These are phyloP conservation scores for Catharus bicknelli DNA, from an alignment of 2,113 vertebrate species.

Conservation along the genomic window DNA sequence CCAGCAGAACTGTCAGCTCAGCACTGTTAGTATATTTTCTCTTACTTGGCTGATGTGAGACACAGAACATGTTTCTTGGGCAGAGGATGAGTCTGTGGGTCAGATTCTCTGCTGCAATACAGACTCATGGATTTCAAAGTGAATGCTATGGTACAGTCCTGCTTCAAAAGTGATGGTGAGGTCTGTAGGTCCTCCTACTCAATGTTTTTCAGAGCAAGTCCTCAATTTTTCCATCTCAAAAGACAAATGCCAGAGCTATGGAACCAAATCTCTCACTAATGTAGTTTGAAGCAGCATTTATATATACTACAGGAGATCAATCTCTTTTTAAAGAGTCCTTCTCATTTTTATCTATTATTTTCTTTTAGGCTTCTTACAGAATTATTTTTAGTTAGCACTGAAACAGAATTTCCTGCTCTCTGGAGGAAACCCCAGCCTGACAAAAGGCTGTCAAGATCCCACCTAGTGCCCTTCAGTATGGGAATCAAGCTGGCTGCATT, in stretches of 20 bases:
- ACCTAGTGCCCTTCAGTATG: neutral
- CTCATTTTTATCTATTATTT: neutral
- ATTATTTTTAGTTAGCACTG: neutral
- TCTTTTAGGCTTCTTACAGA: neutral
- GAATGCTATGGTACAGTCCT: neutral
- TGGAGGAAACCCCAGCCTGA: neutral
- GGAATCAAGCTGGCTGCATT: neutral
- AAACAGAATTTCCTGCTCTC: neutral
- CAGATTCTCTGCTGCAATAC: neutral
- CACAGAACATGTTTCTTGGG: neutral
- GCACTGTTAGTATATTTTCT: neutral
- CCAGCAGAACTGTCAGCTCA: constrained; percentile 4
- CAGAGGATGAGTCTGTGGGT: neutral
- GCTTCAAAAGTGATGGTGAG: neutral
- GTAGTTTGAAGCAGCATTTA: neutral
- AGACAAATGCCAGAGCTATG: neutral
- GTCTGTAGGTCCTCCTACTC: neutral
- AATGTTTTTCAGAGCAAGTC: neutral
- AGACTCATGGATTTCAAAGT: neutral
- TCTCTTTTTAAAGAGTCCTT: neutral
- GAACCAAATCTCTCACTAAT: neutral
- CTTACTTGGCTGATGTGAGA: neutral
- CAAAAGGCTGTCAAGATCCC: neutral
- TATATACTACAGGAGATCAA: neutral
- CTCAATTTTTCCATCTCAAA: neutral